These are phyloP conservation scores for Sympetrum striolatum DNA, from an alignment of 2,888 invertebrate genomes.

Conservation along the genomic window DNA sequence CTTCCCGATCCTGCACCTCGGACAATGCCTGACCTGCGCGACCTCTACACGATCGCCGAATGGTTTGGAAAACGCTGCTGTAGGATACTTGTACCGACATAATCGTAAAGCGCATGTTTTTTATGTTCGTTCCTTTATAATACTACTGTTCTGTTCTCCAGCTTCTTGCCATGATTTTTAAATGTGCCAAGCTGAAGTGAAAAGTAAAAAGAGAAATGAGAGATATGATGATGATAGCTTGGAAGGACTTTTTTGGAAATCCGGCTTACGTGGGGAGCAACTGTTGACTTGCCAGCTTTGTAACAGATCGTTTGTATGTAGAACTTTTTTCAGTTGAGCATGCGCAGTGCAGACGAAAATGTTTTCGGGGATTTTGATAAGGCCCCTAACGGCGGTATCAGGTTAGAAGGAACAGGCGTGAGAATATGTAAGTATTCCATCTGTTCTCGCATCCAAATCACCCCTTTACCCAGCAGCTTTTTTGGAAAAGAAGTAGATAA, in stretches of 20 bases:
- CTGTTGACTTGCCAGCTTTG: slow-evolving; percentile 42
- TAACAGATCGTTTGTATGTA: slow-evolving; percentile 37
- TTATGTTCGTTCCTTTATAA: slow-evolving; percentile 37
- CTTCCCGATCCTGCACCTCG: neutral
- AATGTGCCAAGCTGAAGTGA: slow-evolving; percentile 31
- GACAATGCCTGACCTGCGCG: neutral
- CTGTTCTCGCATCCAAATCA: slow-evolving; percentile 28
- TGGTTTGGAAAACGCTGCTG: slow-evolving; percentile 32
- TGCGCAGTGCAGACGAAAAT: slow-evolving; percentile 35
- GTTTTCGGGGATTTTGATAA: slow-evolving; percentile 9
- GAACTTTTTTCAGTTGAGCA: slow-evolving; percentile 36
- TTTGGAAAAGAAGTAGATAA: slow-evolving; percentile 24
- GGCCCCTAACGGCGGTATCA: slow-evolving; percentile 30
- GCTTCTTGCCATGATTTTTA: slow-evolving; percentile 35
- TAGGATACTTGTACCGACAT: slow-evolving; percentile 37
- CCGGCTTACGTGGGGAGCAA: slow-evolving; percentile 14
- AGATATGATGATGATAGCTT: neutral
- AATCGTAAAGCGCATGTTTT: slow-evolving; percentile 37
- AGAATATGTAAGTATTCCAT: slow-evolving; percentile 37
- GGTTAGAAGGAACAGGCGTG: slow-evolving; percentile 39
- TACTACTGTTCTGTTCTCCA: slow-evolving; percentile 32
- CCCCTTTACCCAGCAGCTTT: slow-evolving; percentile 34
- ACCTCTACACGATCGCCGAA: neutral
- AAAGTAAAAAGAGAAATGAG: neutral
- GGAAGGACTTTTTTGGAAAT: slow-evolving; percentile 4